A percentile compares a stretch with the other conserved stretches of the same genome.
phyloP scores from a whole-genome alignment of 2,113 vertebrate species.

The Salminus brasiliensis region DNA sequence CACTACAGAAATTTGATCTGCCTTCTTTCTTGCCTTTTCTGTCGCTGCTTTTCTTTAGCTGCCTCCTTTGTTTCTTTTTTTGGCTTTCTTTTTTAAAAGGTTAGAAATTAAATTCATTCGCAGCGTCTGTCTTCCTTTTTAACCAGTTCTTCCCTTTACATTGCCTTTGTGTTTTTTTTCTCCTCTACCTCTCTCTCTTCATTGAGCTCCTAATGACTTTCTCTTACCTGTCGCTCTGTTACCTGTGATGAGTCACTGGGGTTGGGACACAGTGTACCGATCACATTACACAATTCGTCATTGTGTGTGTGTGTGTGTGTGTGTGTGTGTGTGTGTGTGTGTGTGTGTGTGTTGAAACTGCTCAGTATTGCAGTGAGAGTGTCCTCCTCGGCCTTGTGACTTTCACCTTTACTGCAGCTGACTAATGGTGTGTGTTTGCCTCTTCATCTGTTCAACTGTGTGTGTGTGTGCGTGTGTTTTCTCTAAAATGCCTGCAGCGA shows the following conservation, averaged over 20 bases:
- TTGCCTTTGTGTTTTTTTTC: no score
- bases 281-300: conserved; percentile 5
- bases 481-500: neutral
- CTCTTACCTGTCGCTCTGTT: neutral
- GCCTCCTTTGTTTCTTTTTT: no score
- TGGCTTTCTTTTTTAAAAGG: no score
- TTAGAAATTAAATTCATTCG: no score
- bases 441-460: no score
- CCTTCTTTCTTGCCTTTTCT: neutral
- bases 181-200: neutral
- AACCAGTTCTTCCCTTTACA: no score
- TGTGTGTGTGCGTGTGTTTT: no score
- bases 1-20: no score
- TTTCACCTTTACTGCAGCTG: neutral
- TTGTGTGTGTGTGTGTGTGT: neutral
- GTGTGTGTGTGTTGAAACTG: neutral
- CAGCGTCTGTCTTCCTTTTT: no score
- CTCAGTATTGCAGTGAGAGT: neutral
- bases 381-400: neutral
- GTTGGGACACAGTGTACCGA: neutral
- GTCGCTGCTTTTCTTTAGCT: no score
- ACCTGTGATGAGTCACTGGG: conserved; percentile 4
- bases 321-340: neutral
- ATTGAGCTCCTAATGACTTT: neutral
- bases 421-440: neutral